Conservation (phyloP, 2,113 vertebrate genomes). For the Erinaceus europaeus region DNA sequence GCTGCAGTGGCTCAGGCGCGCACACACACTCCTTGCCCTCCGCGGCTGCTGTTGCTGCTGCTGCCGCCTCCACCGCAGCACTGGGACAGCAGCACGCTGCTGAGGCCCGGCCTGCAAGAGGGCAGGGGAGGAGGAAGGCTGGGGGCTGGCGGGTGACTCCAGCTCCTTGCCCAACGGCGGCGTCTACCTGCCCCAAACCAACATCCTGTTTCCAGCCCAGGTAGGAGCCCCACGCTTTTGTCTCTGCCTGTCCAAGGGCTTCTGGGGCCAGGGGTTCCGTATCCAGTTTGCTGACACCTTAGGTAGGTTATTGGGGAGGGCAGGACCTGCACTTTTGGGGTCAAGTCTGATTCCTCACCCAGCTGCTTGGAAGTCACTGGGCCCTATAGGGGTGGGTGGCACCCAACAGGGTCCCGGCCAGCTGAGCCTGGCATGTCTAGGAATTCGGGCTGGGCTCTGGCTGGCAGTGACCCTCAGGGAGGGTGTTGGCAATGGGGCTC, state of each 20-base stretch:
- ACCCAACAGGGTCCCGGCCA: constrained; percentile 7
- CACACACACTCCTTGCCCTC: constrained; percentile 62
- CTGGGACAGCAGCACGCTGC: constrained; percentile 55
- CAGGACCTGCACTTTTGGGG: neutral
- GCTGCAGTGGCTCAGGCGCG: constrained; percentile 84
- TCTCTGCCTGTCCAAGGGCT: constrained; percentile 21
- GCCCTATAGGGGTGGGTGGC: constrained; percentile 18
- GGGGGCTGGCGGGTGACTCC: neutral
- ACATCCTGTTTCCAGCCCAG: constrained; percentile 59
- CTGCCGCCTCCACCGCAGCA: constrained; percentile 35
- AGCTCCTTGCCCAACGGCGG: neutral
- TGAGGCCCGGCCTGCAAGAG: neutral
- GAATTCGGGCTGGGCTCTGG: neutral
- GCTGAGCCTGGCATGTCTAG: neutral
- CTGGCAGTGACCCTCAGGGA: fast-evolving
- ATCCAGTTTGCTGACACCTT: constrained; percentile 26
- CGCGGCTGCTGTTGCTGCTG: constrained; percentile 34
- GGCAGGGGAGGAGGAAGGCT: neutral
- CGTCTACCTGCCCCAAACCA: neutral
- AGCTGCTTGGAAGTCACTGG: neutral
- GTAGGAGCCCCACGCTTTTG: constrained; percentile 70
- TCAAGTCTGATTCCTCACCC: neutral
- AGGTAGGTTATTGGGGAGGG: neutral
- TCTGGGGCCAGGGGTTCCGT: neutral
- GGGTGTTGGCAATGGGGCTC: no score